A percentile compares a stretch with the other conserved stretches of the same genome.
Evolutionary conservation across 2,888 invertebrate species (phyloP).

Genomic region (Pegoplata infirma): DNA sequence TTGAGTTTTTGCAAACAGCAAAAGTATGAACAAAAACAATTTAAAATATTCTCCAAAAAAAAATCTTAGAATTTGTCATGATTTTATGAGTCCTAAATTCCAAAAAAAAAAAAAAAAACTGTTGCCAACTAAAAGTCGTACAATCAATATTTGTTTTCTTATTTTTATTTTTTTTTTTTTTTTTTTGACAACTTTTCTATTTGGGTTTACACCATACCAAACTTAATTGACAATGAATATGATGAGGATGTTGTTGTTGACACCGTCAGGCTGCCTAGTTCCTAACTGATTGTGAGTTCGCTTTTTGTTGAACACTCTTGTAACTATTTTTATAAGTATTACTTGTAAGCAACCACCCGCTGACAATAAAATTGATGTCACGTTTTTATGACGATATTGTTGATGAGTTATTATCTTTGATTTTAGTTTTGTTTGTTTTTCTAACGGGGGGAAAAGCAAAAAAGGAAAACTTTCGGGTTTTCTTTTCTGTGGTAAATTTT

Average conservation of each 20-base stretch:
- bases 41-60: background rate
- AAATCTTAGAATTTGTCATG: slow-evolving; percentile 38
- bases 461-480: slow-evolving; percentile 3
- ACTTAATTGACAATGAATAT: background rate
- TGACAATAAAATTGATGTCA: slow-evolving; percentile 73
- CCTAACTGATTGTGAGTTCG: slow-evolving; percentile 6
- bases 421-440: slow-evolving; percentile 63
- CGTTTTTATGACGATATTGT: slow-evolving; percentile 73
- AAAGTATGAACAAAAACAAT: background rate
- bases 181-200: background rate
- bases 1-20: background rate
- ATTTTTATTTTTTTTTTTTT: background rate
- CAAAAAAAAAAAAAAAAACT: slow-evolving; percentile 31
- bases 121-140: slow-evolving; percentile 35
- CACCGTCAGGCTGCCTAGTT: background rate
- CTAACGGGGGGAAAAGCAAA: background rate
- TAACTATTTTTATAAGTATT: too few relatives aligned
- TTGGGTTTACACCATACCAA: background rate
- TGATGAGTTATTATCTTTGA: slow-evolving; percentile 75
- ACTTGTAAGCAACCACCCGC: slow-evolving; percentile 34
- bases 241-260: background rate
- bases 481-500: slow-evolving; percentile 21
- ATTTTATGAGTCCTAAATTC: slow-evolving; percentile 28
- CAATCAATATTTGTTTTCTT: slow-evolving; percentile 33
- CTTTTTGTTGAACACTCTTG: too few relatives aligned